These are phyloP conservation scores for Oligia fasciuncula DNA, from an alignment of 2,888 invertebrate genomes.

Conservation along the genomic window DNA sequence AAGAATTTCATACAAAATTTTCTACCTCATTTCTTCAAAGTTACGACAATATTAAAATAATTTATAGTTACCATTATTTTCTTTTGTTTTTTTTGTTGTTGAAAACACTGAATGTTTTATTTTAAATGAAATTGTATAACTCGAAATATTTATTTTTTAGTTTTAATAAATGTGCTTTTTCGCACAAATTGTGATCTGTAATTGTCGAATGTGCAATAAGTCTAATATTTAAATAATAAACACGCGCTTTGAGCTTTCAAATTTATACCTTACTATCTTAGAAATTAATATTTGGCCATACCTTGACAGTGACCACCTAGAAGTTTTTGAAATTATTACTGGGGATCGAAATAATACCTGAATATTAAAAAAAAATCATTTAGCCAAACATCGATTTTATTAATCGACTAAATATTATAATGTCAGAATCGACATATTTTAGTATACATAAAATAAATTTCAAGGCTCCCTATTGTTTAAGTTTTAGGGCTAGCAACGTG, in stretches of 20 bases:
- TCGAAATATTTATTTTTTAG: conserved; percentile 69
- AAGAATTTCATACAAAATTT: conserved; percentile 68
- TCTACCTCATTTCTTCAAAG: conserved; percentile 76
- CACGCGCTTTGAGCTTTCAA: conserved; percentile 76
- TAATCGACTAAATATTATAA: neutral
- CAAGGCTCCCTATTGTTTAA: neutral
- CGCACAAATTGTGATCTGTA: conserved; percentile 79
- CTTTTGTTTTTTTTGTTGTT: conserved; percentile 64
- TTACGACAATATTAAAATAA: conserved; percentile 62
- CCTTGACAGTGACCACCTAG: conserved; percentile 70
- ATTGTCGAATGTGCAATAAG: conserved; percentile 75
- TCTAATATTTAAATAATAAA: conserved; percentile 67
- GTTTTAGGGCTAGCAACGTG: neutral
- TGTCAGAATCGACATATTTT: conserved; percentile 5
- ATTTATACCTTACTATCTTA: conserved; percentile 69
- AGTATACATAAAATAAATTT: neutral
- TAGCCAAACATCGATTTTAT: neutral
- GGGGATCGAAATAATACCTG: conserved; percentile 36
- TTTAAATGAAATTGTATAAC: conserved; percentile 60
- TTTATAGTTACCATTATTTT: conserved; percentile 73
- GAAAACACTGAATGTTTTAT: conserved; percentile 63
- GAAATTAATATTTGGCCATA: conserved; percentile 73
- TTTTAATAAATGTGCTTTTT: conserved; percentile 73
- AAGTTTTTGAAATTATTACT: conserved; percentile 51
- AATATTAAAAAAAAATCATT: neutral